These are phyloP conservation scores for Motacilla alba DNA, from an alignment of 2,113 vertebrate genomes.

Conservation along the genomic window DNA sequence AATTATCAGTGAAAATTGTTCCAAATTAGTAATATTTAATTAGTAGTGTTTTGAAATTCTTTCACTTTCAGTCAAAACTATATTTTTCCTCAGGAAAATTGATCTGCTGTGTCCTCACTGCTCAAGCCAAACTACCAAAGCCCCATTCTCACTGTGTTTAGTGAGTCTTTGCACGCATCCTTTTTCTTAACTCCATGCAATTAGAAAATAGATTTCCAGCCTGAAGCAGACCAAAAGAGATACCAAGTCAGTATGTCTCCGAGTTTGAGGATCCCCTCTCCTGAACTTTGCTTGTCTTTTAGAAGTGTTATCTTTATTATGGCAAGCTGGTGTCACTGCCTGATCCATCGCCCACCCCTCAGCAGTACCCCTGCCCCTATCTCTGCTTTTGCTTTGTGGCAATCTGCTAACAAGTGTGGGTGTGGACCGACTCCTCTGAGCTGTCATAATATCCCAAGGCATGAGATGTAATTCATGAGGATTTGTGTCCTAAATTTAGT, in stretches of 20 bases:
- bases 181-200: not conserved
- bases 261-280: not conserved
- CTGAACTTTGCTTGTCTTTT: not conserved
- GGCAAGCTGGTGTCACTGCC: not conserved
- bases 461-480: not conserved
- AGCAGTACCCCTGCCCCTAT: not conserved
- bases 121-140: not conserved
- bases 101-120: not conserved
- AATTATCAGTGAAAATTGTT: not conserved
- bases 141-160: not conserved
- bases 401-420: not conserved
- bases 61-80: not conserved
- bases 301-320: not conserved
- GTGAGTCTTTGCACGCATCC: not conserved
- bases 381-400: not conserved
- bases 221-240: not conserved
- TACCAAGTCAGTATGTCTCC: not conserved
- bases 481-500: not conserved
- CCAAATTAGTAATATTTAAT: not conserved
- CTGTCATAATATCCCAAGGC: not conserved
- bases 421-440: not conserved
- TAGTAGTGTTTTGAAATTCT: not conserved
- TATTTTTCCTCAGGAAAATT: not conserved
- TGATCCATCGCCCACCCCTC: not conserved
- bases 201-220: not conserved